Evolutionary conservation across 1,140 invertebrate species (phyloP).

Genomic region (Zaprionus ornatus): DNA sequence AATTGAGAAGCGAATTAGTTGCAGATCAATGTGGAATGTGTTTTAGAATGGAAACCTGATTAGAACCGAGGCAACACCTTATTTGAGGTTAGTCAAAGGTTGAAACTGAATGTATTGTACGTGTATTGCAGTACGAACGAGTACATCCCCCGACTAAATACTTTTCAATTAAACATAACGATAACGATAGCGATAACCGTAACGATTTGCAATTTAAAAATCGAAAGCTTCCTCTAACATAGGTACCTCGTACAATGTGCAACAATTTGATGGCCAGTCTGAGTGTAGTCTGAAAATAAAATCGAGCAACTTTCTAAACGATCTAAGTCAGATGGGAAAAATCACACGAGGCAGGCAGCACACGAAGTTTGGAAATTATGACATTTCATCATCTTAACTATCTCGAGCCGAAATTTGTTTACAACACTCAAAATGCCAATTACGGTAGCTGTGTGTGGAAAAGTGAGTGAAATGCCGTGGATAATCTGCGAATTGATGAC

Average conservation of each 20-base stretch:
- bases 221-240: neutral
- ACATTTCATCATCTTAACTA: constrained; percentile 68
- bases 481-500: constrained; percentile 77
- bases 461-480: constrained; percentile 59
- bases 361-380: constrained; percentile 56
- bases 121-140: too few species aligned
- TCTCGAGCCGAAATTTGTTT: constrained; percentile 69
- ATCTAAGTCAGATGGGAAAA: constrained; percentile 2
- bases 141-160: neutral
- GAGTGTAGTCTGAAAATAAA: constrained; percentile 43
- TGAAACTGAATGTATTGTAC: too few species aligned
- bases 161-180: neutral
- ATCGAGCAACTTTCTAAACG: constrained; percentile 48
- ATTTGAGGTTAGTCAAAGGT: neutral
- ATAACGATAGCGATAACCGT: neutral
- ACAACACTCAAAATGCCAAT: constrained; percentile 71
- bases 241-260: too few species aligned
- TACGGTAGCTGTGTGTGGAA: constrained; percentile 37
- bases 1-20: constrained; percentile 38
- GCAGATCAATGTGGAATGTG: constrained; percentile 4
- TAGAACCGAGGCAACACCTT: neutral
- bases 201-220: neutral
- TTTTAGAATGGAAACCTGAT: constrained; percentile 35
- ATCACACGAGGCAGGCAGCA: constrained; percentile 43
- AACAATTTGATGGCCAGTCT: neutral